These are phyloP conservation scores for Chrysotoxum bicinctum DNA, from an alignment of 2,888 invertebrate species.

Conservation along the genomic window DNA sequence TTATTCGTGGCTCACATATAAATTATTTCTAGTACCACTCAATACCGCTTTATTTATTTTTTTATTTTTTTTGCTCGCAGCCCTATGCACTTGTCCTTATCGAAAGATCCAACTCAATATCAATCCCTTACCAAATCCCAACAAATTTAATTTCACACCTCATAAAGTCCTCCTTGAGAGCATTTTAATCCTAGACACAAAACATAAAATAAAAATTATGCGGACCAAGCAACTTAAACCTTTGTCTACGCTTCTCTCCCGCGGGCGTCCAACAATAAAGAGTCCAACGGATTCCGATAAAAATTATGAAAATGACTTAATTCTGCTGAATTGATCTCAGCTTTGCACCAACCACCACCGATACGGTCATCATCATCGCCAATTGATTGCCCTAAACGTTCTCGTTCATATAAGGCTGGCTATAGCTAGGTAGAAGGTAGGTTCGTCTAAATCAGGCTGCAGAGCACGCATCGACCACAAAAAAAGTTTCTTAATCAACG, in stretches of 20 bases:
- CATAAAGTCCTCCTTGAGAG: constrained; percentile 55
- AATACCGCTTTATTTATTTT: neutral
- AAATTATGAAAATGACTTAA: constrained; percentile 73
- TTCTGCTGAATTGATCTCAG: constrained; percentile 64
- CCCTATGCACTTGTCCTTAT: neutral
- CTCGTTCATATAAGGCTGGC: neutral
- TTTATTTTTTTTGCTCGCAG: neutral
- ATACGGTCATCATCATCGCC: constrained; percentile 68
- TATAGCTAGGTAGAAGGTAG: neutral
- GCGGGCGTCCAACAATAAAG: constrained; percentile 45
- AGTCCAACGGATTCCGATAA: constrained; percentile 69
- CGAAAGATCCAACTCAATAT: neutral
- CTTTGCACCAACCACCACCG: constrained; percentile 64
- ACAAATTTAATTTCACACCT: constrained; percentile 59
- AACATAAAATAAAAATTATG: constrained; percentile 47
- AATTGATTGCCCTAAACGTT: constrained; percentile 69
- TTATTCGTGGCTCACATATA: neutral
- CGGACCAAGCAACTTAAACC: constrained; percentile 6
- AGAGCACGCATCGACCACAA: constrained; percentile 29
- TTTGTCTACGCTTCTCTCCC: constrained; percentile 19
- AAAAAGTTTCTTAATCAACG: constrained; percentile 70
- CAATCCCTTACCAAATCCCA: constrained; percentile 15
- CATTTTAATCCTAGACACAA: constrained; percentile 44
- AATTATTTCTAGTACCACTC: neutral
- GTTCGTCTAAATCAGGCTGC: neutral